Base-by-base conservation (phyloP, 1,140 invertebrate genomes). In the Drosophila oshimai region DNA sequence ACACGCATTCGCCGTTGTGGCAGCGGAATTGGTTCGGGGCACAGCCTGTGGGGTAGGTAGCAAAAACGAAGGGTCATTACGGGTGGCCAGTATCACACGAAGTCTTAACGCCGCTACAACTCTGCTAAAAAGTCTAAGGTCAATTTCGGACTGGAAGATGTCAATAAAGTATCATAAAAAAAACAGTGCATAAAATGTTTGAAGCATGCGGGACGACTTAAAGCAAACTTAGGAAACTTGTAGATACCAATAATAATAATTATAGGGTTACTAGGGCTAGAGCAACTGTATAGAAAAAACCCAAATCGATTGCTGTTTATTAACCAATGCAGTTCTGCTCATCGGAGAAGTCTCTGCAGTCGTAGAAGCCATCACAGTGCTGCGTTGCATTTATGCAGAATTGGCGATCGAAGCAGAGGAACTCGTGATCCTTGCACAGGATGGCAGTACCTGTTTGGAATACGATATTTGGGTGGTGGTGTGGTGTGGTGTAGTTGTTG, bases 281-380 rank as follows among this genome's bases (percentile, higher is more conserved):
- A 45, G 22, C 29, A 51, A 24, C 12, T 7, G 31, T 34, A 12
- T 12, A 53, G 45, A 13, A 33, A 29, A 29, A 45, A 55, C 33
- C 1, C n/a, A 33, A 26, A 26, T 17, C 29, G 15, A 28, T 20
- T 22, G 7, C 44, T 54, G 31, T 29, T 18, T 74, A 88, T 87
- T 87, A 91, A 91, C 90, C 90, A 92, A 95, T 93, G 93, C 97
- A 98, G 92, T 95, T 95, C 91, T 96, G 95, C 93, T 98, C 97
- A 92, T 98, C 97, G 73, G 96, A 97, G 93, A 95, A 95, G 93
- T 98, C 97, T 91, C 93, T 93, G 93, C 97, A 98, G 93, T 98
- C 96, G 93, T 95, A 95, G 91, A 93, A 94, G 92, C 96, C 95
- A 93, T 98, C 96, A 93, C 97, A 97, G 89, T 95, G 94, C 83